phyloP scores from a whole-genome alignment of 2,113 vertebrate genomes.

The Sinocyclocheilus grahami region DNA sequence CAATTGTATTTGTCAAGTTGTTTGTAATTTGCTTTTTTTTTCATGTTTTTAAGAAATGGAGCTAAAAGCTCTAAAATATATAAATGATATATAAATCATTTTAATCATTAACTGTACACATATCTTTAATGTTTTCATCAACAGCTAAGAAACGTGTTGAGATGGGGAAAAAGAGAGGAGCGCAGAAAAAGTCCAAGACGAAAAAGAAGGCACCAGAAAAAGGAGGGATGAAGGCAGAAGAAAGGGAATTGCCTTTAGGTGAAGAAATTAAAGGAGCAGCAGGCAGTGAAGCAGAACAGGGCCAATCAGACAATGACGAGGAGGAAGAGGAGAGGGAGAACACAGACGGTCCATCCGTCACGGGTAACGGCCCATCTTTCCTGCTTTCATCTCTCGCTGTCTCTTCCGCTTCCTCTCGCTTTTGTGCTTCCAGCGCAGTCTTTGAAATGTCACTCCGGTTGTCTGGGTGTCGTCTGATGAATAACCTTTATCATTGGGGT shows the following conservation, averaged over 20 bases:
- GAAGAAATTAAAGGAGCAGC: slow-evolving; percentile 61
- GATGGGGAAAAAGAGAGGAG: slow-evolving; percentile 81
- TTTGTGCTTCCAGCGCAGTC: not conserved
- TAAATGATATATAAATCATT: not conserved
- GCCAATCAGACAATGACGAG: slow-evolving; percentile 73
- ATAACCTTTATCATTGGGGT: slow-evolving; percentile 32
- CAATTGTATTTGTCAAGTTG: too few relatives aligned
- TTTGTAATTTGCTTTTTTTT: too few relatives aligned
- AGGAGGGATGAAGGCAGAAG: slow-evolving; percentile 60
- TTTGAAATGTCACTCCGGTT: slow-evolving; percentile 21
- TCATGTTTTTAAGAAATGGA: too few relatives aligned
- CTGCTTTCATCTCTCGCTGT: slow-evolving; percentile 16
- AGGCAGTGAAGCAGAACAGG: slow-evolving; percentile 65
- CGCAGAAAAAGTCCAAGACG: slow-evolving; percentile 82
- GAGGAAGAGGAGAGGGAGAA: slow-evolving; percentile 63
- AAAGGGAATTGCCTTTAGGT: slow-evolving; percentile 64
- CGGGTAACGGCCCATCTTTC: slow-evolving; percentile 34
- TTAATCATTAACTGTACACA: too few relatives aligned
- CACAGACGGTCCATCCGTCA: not conserved
- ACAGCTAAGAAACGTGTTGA: slow-evolving; percentile 66
- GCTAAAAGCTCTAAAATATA: too few relatives aligned
- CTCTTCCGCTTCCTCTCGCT: not conserved
- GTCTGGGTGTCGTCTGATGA: not conserved
- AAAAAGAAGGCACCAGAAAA: slow-evolving; percentile 76
- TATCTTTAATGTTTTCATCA: not conserved